These are phyloP conservation scores for Sinodicranocentrus sp. DNA, from an alignment of 2,888 invertebrate species.

Conservation along the genomic window DNA sequence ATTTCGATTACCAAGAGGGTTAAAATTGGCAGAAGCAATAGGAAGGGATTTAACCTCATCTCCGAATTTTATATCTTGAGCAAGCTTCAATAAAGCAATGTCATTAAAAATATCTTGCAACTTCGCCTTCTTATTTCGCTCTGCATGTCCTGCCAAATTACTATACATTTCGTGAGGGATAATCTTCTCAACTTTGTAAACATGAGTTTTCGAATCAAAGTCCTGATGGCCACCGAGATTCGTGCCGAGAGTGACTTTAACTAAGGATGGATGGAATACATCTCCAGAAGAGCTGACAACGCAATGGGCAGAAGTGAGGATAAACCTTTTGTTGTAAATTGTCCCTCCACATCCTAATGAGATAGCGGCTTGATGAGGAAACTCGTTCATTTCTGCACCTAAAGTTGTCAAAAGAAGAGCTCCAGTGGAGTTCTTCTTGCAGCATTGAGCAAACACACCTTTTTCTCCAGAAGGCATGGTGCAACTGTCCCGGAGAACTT, in stretches of 20 bases:
- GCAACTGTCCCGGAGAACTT: background rate
- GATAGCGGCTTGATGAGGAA: slow-evolving; percentile 25
- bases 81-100: slow-evolving; percentile 23
- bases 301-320: slow-evolving; percentile 34
- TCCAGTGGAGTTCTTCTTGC: background rate
- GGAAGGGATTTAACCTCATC: slow-evolving; percentile 3
- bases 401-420: background rate
- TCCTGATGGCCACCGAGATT: background rate
- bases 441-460: slow-evolving; percentile 1
- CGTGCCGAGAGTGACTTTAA: background rate
- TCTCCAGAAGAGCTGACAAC: background rate
- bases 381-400: slow-evolving; percentile 30
- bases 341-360: slow-evolving; percentile 25
- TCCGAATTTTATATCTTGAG: slow-evolving; percentile 10
- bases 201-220: background rate
- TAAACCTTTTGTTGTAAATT: slow-evolving; percentile 29
- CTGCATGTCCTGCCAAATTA: background rate
- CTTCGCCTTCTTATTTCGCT: background rate
- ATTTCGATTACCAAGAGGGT: no score
- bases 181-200: background rate
- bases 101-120: slow-evolving; percentile 7
- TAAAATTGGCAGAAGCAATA: slow-evolving; percentile 17
- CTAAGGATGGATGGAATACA: background rate
- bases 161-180: background rate
- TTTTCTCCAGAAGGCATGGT: background rate